Evolutionary conservation across 2,113 vertebrate genomes (phyloP), one percentile per base, ranked within the genome.

Genomic region (Pterocles burchelli): DNA sequence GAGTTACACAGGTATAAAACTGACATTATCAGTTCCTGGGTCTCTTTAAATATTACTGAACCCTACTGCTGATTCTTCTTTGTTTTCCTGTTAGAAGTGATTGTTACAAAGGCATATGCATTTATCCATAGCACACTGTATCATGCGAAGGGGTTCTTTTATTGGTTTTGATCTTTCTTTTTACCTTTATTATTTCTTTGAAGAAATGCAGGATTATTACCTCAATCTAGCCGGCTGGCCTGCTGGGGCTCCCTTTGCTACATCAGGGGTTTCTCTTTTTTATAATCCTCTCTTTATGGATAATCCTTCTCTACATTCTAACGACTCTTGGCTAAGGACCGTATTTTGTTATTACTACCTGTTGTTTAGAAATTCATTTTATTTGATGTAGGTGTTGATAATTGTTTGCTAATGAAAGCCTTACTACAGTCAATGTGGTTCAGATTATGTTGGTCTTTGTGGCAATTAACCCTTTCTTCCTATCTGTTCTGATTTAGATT

Each of bases 321-420:
- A 98, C 95, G 94, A 95, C 97, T 97, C 94, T 96, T 93, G 97
- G 95, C 97, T 97, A 68, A 62, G 38, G 88, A 96, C 79, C 9
- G 14, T 93, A 76, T 95, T 97, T 97, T 95, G 97, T 97, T 96
- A 98, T 98, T 98, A 98, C 97, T 98, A 98, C 98, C 97, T 98
- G 98, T 98, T 97, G 98, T 96, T 97, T 89, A 93, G 97, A 98
- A 98, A 98, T 98, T 97, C 93, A 97, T 95, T 98, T 96, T 93
- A 97, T 98, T 97, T 97, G 89, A 93, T 97, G 98, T 98, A 95
- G 98, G 98, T 97, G 97, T 97, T 93, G 95, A 93, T 98, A 98
- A 98, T 97, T 89, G 80, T 96, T 97, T 61, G 19, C 96, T 98
- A 98, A 98, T 97, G 97, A 98, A 98, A 97, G 97, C 95, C 95